Evolutionary conservation across 2,113 vertebrate species (phyloP), one percentile per base, ranked within the genome.

Genomic region (Cheirogaleus medius): DNA sequence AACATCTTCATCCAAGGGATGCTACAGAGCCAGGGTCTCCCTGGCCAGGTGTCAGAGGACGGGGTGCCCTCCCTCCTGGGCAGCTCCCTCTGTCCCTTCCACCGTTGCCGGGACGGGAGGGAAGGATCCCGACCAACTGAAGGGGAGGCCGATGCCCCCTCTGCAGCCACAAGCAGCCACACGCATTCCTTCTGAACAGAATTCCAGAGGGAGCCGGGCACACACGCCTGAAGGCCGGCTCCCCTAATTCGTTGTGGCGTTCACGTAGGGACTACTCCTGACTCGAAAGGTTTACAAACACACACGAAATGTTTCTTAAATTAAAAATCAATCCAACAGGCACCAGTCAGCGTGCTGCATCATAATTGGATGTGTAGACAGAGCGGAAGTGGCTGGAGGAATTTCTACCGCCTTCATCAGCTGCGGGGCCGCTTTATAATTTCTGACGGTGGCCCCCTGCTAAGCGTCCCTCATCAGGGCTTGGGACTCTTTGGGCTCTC

Each of bases 311-410:
- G 97, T 93, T 98, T 98, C 96, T 95, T 98, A 97, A 97, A 98
- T 98, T 98, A 98, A 98, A 98, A 98, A 98, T 97, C 98, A 98
- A 98, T 95, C 96, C 60, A 92, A 89, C 49, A 97, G 94, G 97
- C 87, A 49, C 15, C 58, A 44, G 96, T 89, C 87, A 12, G 68
- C 64, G 54, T 2, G 95, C 80, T 18, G 97, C 94, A 97, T 91
- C 81, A 14, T 96, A 97, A 97, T 2, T 87, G 93, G 92, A 76
- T 9, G 69, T 87, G 82, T 34, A 87, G 58, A 60, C 18, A 44
- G 34, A 74, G 63, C 3, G 49, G 83, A 96, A 84, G 73, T 44
- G 80, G 25, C 34, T 44, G 60, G 42, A 1, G 2, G 90, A 77
- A 92, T 54, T 95, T 74, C 10, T 56, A 34, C 37, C 8, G 3